These are phyloP conservation scores for Anhinga rufa DNA, from an alignment of 2,113 vertebrate species.

Conservation along the genomic window DNA sequence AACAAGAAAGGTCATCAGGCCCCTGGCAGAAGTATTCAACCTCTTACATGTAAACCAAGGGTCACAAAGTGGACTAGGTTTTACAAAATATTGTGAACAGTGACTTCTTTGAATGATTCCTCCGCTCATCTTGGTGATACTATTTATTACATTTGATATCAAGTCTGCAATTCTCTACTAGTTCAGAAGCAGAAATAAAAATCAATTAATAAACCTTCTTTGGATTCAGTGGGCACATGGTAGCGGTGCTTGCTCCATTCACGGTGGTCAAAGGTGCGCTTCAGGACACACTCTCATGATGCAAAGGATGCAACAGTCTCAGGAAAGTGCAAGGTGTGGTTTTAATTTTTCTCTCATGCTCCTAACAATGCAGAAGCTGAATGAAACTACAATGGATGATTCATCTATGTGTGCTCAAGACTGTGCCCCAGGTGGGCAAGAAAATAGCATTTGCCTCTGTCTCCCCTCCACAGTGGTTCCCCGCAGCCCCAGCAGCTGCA, in stretches of 20 bases:
- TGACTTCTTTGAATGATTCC: not conserved
- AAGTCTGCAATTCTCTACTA: not conserved
- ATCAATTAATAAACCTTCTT: not conserved
- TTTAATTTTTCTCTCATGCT: not conserved
- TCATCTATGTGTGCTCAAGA: not conserved
- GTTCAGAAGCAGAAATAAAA: not conserved
- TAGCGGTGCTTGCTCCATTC: not conserved
- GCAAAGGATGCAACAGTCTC: not conserved
- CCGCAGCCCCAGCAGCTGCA: not conserved
- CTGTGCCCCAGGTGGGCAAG: rapidly evolving
- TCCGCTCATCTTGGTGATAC: not conserved
- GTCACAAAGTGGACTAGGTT: not conserved
- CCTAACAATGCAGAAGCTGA: not conserved
- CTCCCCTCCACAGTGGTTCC: not conserved
- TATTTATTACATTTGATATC: not conserved
- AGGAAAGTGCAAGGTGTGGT: not conserved
- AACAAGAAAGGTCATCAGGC: conserved; percentile 3
- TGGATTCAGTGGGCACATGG: not conserved
- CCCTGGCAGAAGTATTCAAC: not conserved
- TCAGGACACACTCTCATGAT: not conserved
- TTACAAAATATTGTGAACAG: not conserved
- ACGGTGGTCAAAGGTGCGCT: rapidly evolving
- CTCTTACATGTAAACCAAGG: not conserved
- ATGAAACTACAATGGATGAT: not conserved
- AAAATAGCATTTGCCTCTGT: not conserved